Conservation (phyloP, 2,888 invertebrate species). For the Polia nebulosa region DNA sequence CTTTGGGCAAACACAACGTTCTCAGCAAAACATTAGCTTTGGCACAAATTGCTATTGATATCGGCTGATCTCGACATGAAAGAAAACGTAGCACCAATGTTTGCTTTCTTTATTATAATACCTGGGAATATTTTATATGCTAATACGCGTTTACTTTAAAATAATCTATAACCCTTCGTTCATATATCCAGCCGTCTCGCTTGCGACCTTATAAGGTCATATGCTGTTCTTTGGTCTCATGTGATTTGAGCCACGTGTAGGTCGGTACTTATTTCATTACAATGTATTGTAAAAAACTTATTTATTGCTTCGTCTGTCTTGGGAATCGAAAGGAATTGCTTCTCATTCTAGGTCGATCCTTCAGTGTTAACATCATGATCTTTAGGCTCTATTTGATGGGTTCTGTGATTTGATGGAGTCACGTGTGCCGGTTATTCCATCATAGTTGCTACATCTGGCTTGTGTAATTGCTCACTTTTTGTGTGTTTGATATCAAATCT, state of each 20-base stretch:
- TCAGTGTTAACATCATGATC: background rate
- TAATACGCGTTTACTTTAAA: constrained; percentile 29
- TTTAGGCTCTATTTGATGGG: background rate
- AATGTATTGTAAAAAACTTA: background rate
- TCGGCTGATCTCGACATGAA: constrained; percentile 33
- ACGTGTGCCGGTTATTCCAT: no score
- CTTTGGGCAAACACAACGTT: background rate
- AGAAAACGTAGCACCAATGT: constrained; percentile 26
- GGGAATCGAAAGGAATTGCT: background rate
- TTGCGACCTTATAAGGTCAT: constrained; percentile 11
- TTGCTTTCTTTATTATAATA: constrained; percentile 35
- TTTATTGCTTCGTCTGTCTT: background rate
- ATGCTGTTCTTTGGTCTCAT: background rate
- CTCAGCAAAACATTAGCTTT: constrained; percentile 18
- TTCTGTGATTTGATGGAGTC: background rate
- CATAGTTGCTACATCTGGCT: no score
- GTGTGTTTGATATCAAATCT: no score
- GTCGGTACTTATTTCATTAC: background rate
- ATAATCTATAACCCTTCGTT: constrained; percentile 16
- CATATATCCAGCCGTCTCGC: background rate
- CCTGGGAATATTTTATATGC: constrained; percentile 38
- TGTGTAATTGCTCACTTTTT: no score
- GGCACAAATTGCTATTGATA: constrained; percentile 28
- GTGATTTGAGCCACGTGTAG: background rate
- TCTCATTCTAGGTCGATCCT: background rate